Conservation (phyloP, 2,797 vertebrate species). For the Bovichtus variegatus region DNA sequence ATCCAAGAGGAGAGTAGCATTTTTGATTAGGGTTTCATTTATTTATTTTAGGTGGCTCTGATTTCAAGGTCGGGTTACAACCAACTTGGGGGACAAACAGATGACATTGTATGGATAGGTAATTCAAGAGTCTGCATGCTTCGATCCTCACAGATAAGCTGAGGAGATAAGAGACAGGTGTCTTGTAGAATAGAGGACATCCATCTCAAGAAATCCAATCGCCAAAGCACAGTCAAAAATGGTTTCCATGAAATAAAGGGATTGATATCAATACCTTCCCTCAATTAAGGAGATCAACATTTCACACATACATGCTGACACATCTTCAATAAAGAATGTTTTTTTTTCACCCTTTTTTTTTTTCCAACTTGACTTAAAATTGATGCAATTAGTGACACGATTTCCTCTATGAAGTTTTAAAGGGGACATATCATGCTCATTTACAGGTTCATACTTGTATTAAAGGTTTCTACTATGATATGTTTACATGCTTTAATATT, state of each 20-base stretch:
- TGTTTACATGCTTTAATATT: too few relatives aligned
- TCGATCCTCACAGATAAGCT: constrained; percentile 83
- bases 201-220: constrained; percentile 83
- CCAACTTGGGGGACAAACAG: constrained; percentile 82
- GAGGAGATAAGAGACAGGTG: constrained; percentile 84
- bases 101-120: constrained; percentile 81
- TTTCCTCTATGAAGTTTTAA: too few relatives aligned
- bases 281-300: constrained; percentile 51
- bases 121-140: constrained; percentile 83
- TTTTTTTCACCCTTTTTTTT: background rate
- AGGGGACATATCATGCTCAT: too few relatives aligned
- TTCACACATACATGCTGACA: constrained; percentile 1
- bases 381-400: background rate
- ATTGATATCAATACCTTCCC: constrained; percentile 62
- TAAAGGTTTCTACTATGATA: too few relatives aligned
- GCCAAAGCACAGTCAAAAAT: constrained; percentile 73
- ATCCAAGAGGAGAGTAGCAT: constrained; percentile 79
- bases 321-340: constrained; percentile 6
- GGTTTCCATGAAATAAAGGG: constrained; percentile 69
- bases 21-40: constrained; percentile 85
- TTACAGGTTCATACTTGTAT: too few relatives aligned
- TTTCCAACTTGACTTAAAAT: background rate
- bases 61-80: constrained; percentile 81
- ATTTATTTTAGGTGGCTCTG: constrained; percentile 84
- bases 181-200: constrained; percentile 83